phyloP scores from a whole-genome alignment of 2,113 vertebrate genomes.

The Paramormyrops kingsleyae region DNA sequence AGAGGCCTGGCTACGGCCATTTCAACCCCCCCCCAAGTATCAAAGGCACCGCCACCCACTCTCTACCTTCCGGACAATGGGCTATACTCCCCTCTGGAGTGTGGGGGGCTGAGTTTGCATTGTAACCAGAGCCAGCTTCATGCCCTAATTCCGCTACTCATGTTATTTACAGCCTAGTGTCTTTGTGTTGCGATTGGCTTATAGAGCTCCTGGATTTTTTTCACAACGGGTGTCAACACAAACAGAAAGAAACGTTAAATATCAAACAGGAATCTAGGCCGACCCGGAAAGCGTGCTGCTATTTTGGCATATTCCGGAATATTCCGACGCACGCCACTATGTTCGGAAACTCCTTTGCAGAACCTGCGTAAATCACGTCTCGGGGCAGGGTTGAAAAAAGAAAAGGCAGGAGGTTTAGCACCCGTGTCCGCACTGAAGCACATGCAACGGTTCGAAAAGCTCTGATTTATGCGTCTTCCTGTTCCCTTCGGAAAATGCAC shows the following conservation, averaged over 20 bases:
- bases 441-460: background rate
- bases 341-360: background rate
- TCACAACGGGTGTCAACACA: background rate
- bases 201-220: background rate
- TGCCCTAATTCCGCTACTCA: background rate
- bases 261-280: background rate
- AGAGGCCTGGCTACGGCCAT: constrained; percentile 40
- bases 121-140: background rate
- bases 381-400: background rate
- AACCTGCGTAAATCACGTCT: background rate
- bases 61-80: constrained; percentile 21
- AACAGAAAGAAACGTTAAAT: background rate
- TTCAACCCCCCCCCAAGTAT: background rate
- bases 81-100: background rate
- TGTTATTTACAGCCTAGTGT: constrained; percentile 32
- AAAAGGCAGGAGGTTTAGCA: background rate
- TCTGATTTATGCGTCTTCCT: background rate
- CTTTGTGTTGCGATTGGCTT: background rate
- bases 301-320: background rate
- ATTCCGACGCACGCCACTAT: background rate
- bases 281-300: background rate
- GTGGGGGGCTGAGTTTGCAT: background rate
- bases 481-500: background rate
- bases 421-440: background rate
- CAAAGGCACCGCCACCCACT: constrained; percentile 8